These are phyloP conservation scores for Pocillopora verrucosa DNA, from an alignment of 64 coral and sea anemone genomes.

Conservation along the genomic window DNA sequence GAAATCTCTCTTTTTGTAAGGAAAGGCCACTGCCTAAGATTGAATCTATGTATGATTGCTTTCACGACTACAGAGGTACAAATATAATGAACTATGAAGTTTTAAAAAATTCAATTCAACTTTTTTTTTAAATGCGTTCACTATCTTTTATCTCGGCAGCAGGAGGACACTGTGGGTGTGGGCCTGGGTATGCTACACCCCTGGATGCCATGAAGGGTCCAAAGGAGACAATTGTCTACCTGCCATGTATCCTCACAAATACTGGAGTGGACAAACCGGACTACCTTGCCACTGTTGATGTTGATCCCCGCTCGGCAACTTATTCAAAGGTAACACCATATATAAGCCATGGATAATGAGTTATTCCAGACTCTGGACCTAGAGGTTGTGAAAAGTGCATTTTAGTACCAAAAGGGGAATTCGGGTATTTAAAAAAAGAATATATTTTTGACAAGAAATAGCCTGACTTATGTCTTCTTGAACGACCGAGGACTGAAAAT, in stretches of 20 bases:
- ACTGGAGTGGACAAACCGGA: slow-evolving; percentile 85
- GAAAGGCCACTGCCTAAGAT: too few relatives aligned
- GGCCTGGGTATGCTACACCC: slow-evolving; percentile 91
- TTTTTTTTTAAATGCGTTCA: not conserved
- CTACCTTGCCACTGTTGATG: slow-evolving; percentile 90
- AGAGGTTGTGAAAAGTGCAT: too few relatives aligned
- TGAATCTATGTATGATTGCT: too few relatives aligned
- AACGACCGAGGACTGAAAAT: too few relatives aligned
- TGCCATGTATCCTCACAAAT: slow-evolving; percentile 77
- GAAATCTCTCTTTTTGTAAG: too few relatives aligned
- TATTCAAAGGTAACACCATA: slow-evolving; percentile 69
- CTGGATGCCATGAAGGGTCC: slow-evolving; percentile 84
- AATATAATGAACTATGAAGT: too few relatives aligned
- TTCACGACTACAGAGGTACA: too few relatives aligned
- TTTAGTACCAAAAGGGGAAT: too few relatives aligned
- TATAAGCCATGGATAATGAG: not conserved
- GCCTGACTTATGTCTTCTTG: not conserved
- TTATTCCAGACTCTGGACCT: not conserved
- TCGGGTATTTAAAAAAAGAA: too few relatives aligned
- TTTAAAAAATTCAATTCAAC: not conserved
- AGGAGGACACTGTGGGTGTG: slow-evolving; percentile 61
- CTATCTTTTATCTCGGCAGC: too few relatives aligned
- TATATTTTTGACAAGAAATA: not conserved
- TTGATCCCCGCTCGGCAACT: slow-evolving; percentile 84
- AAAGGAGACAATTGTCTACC: slow-evolving; percentile 87